Base-by-base conservation (phyloP, 2,888 invertebrate species). In the Ornithoptera priamus region DNA sequence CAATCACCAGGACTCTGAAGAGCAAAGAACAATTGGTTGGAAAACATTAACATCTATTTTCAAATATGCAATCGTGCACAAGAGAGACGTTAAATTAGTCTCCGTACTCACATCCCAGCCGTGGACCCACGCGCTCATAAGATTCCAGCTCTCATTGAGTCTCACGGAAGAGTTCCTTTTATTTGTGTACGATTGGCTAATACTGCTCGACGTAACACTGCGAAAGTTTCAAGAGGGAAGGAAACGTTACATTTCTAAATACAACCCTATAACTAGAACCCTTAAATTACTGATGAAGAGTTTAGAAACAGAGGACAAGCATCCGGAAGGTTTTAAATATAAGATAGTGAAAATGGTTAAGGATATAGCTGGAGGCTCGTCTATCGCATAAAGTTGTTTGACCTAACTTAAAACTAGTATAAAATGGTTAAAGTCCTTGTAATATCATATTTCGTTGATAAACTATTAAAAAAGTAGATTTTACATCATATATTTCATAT, bases 111-210 rank as follows among this genome's bases (percentile, higher is more conserved):
- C 90, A 1, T 86, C 87, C 0, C 92, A 92, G 73, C 88, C 90
- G 0, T 92, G 92, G 92, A 91, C 89, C 0, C 86, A 88, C 74
- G 84, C 82, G 0, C 76, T 92, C 2, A 82, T 92, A 76, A 83
- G 87, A 68, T 92, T 90, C 73, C 90, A 91, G 82, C 73, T 90
- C n/a, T 82, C 88, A 12, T 88, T 90, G 64, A 82, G 80, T 7
- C 73, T 84, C 0, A 85, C 87, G 0, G 74, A 79, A 10, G 91
- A 92, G 72, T 92, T 91, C 73, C 71, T 92, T 1, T 80, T 80
- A 2, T 92, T 90, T 68, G 77, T 81, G 8, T 82, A 84, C 62
- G 86, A 84, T 70, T 92, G 92, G 92, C 72, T 92, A 0, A 85
- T 80, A 22, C 77, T 91, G 24, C 74, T 91, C 1, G 87, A 80